Evolutionary conservation across 2,113 vertebrate genomes (phyloP).

Genomic region (Plestiodon gilberti): DNA sequence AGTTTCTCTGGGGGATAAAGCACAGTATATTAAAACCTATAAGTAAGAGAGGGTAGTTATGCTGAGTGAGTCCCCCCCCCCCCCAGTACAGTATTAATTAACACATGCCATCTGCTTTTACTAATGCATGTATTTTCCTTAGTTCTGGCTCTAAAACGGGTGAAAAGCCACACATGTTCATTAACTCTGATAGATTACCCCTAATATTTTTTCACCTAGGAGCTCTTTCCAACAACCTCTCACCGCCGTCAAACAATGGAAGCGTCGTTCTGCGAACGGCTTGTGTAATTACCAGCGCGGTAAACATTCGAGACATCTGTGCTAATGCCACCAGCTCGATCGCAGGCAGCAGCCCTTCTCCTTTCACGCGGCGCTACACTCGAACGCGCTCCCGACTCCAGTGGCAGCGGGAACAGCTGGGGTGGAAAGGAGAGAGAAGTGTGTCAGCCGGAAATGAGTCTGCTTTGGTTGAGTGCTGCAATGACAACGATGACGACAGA

Average conservation of each 20-base stretch:
- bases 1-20: too few relatives aligned
- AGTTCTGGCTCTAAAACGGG: neutral
- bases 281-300: constrained; percentile 48
- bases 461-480: constrained; percentile 19
- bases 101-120: neutral
- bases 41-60: too few relatives aligned
- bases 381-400: constrained; percentile 17
- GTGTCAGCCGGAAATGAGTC: constrained; percentile 14
- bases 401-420: constrained; percentile 38
- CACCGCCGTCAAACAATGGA: neutral
- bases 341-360: constrained; percentile 15
- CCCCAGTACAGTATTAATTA: neutral
- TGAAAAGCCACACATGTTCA: neutral
- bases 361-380: constrained; percentile 46
- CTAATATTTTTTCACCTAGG: neutral
- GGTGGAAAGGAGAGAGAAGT: constrained; percentile 28
- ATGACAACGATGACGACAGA: neutral
- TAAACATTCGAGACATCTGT: constrained; percentile 48
- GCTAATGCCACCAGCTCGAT: constrained; percentile 36
- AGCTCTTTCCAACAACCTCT: constrained; percentile 12
- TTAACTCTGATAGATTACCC: neutral
- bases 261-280: constrained; percentile 17
- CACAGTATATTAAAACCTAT: too few relatives aligned
- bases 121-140: neutral
- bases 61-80: too few relatives aligned